phyloP scores from a whole-genome alignment of 1,140 invertebrate genomes.

The Heliconius hermathena region DNA sequence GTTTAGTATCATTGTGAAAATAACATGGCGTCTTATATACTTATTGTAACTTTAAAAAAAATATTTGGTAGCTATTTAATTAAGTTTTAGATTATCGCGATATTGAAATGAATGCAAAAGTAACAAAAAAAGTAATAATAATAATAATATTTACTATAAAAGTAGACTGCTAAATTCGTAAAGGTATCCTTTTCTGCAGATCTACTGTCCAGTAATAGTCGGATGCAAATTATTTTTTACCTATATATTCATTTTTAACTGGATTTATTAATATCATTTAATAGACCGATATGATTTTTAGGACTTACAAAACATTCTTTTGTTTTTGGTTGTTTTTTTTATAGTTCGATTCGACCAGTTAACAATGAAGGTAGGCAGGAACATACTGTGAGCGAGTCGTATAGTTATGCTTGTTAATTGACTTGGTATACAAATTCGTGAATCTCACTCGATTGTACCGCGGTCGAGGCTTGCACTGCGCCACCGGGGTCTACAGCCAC shows the following conservation, averaged over 20 bases:
- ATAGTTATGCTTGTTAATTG: slow-evolving; percentile 28
- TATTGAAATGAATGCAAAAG: slow-evolving; percentile 60
- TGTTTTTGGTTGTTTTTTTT: neutral
- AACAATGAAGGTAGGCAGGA: slow-evolving; percentile 35
- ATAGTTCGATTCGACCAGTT: slow-evolving; percentile 10
- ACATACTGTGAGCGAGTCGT: slow-evolving; percentile 44
- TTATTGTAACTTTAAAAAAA: slow-evolving; percentile 72
- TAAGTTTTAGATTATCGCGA: slow-evolving; percentile 71
- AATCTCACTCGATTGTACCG: slow-evolving; percentile 43
- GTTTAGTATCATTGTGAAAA: slow-evolving; percentile 63
- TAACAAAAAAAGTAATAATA: slow-evolving; percentile 47
- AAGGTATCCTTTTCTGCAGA: slow-evolving; percentile 50
- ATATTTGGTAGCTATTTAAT: slow-evolving; percentile 79
- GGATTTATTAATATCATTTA: neutral
- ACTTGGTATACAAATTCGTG: slow-evolving; percentile 34
- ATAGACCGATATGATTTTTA: slow-evolving; percentile 12
- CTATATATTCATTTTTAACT: slow-evolving; percentile 28
- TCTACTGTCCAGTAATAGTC: slow-evolving; percentile 49
- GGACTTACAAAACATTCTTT: slow-evolving; percentile 16
- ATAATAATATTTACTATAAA: slow-evolving; percentile 46
- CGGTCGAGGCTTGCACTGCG: slow-evolving; percentile 10
- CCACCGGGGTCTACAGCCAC: neutral
- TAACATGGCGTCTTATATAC: slow-evolving; percentile 69
- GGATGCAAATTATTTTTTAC: slow-evolving; percentile 42
- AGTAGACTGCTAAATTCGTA: slow-evolving; percentile 56